Evolutionary conservation across 2,797 vertebrate genomes (phyloP), one percentile per base, ranked within the genome.

Genomic region (Saguinus oedipus): DNA sequence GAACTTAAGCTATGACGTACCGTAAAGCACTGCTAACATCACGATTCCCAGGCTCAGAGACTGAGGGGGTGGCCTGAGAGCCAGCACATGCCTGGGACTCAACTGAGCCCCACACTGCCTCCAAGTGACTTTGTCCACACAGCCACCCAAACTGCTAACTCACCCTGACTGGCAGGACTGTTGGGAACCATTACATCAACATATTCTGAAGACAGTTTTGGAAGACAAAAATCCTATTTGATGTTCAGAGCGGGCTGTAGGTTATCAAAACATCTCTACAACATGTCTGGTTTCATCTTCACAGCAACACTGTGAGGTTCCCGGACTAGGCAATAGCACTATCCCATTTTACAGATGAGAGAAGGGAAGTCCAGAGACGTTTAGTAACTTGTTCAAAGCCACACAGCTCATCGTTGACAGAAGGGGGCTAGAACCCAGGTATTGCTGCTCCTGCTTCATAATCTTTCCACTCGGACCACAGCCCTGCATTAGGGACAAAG

Each of bases 81-180:
- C 50, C 1, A 9, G 36, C 4, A 20, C 1, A 13, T 1, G 4
- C 46, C 44, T 46, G 17, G 39, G 39, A 30, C 36, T 26, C 64
- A 46, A 61, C 20, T 14, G 36, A 59, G 33, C 14, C 42, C 36
- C 78, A n/a, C n/a, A 50, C 12, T 0, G 19, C 8, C 39, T 93
- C 64, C 19, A 74, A 15, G 27, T 57, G 33, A 5, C 2, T 42
- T 5, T 4, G n/a, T 46, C 36, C 12, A 80, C 46, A 42, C 2
- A 7, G 44, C 72, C 80, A 42, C 15, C 44, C 36, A 42, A 48
- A 61, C 0, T 0, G 9, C 0, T 85, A 46, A 19, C 46, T 14
- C 13, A 6, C 7, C 19, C 3, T 0, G 6, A 24, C 57, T 1
- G 36, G 10, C 2, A 33, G 68, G 30, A 27, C 44, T 33, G 2